These are phyloP conservation scores for Erethizon dorsatum DNA, from an alignment of 2,797 vertebrate genomes.

Conservation along the genomic window DNA sequence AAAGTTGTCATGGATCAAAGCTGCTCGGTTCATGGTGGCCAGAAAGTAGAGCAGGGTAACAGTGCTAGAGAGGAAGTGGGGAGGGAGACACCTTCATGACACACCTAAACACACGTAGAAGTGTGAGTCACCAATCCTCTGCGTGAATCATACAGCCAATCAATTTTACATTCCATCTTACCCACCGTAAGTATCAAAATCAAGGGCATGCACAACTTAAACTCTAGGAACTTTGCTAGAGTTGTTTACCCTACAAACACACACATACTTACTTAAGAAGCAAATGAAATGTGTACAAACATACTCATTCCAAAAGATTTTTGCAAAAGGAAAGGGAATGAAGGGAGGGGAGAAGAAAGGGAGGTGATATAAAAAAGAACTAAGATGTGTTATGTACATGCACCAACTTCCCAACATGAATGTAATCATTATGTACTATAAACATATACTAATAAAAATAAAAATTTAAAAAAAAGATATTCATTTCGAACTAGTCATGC, in stretches of 20 bases:
- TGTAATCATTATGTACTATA: background rate
- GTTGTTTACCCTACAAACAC: background rate
- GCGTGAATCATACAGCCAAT: background rate
- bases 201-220: background rate
- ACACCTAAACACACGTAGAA: background rate
- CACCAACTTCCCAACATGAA: background rate
- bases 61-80: background rate
- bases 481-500: background rate
- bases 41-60: background rate
- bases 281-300: background rate
- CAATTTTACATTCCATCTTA: background rate
- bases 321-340: background rate
- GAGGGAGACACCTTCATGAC: background rate
- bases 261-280: background rate
- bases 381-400: background rate
- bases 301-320: background rate
- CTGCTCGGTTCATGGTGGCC: background rate
- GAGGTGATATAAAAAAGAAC: background rate
- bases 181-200: background rate
- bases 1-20: background rate
- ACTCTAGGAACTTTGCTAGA: background rate
- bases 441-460: background rate
- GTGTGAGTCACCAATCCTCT: background rate
- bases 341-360: background rate
- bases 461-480: background rate